Conservation (phyloP, 2,888 invertebrate species). For the Myathropa florea region DNA sequence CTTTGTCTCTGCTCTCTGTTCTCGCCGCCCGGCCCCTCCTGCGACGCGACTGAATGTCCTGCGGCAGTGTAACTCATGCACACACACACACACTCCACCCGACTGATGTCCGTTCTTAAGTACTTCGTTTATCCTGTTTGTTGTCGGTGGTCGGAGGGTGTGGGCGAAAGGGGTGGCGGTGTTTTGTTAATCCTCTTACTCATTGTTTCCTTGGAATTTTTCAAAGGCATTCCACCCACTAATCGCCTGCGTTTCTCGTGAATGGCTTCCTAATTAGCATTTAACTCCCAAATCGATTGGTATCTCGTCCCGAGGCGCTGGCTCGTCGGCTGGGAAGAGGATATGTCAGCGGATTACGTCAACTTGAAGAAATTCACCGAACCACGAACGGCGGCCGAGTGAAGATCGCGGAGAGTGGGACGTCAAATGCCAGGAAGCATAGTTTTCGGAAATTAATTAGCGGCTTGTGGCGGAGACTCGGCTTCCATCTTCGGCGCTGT, state of each 20-base stretch:
- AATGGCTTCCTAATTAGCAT: conserved; percentile 36
- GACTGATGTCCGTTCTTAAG: neutral
- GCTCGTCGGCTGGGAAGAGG: neutral
- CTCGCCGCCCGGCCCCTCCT: no score
- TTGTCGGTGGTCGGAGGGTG: neutral
- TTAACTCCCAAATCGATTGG: conserved; percentile 15
- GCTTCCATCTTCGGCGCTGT: neutral
- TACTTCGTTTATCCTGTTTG: neutral
- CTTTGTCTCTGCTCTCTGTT: neutral
- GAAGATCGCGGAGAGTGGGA: no score
- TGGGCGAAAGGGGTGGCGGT: neutral
- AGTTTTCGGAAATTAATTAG: neutral
- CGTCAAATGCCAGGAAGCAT: neutral
- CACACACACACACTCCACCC: neutral
- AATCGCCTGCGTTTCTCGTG: conserved; percentile 4
- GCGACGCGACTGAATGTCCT: neutral
- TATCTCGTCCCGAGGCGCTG: neutral
- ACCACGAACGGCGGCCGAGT: neutral
- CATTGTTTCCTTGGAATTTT: neutral
- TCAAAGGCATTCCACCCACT: neutral
- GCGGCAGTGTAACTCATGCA: neutral
- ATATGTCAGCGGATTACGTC: neutral
- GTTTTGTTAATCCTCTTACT: neutral
- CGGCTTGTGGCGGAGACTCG: neutral
- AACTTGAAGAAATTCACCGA: neutral